phyloP scores from a whole-genome alignment of 1,140 invertebrate genomes.

The Orius insidiosus region DNA sequence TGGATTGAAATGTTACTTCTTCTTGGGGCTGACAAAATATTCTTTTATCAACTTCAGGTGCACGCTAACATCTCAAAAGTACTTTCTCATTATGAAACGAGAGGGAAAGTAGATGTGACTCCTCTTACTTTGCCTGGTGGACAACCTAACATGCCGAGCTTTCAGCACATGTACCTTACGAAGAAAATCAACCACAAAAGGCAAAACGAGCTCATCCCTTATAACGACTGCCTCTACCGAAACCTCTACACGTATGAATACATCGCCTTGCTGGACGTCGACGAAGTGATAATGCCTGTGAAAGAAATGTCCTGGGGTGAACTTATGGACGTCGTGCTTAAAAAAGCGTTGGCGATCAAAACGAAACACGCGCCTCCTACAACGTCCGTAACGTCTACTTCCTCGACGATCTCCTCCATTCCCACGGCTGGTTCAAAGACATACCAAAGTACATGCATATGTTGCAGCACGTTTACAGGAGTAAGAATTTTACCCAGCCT shows the following conservation, averaged over 20 bases:
- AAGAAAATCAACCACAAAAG: constrained; percentile 82
- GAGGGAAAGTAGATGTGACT: constrained; percentile 64
- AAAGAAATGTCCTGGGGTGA: constrained; percentile 55
- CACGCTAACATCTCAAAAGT: constrained; percentile 84
- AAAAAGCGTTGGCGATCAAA: constrained; percentile 48
- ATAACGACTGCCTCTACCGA: constrained; percentile 92
- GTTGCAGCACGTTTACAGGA: constrained; percentile 80
- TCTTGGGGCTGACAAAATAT: constrained; percentile 81
- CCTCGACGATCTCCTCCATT: constrained; percentile 70
- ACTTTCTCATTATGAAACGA: constrained; percentile 56
- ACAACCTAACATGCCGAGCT: constrained; percentile 72
- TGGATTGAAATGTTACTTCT: constrained; percentile 81
- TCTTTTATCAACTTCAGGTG: constrained; percentile 76
- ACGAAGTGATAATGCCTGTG: constrained; percentile 88
- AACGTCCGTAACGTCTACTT: constrained; percentile 91
- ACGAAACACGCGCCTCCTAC: constrained; percentile 64
- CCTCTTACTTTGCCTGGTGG: constrained; percentile 77
- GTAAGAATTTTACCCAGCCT: constrained; percentile 81
- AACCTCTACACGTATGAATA: constrained; percentile 82
- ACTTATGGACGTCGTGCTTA: constrained; percentile 54
- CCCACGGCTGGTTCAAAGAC: constrained; percentile 64
- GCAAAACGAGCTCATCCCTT: constrained; percentile 89
- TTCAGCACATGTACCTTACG: constrained; percentile 75
- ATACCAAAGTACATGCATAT: constrained; percentile 84
- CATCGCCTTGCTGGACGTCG: constrained; percentile 77